Percentiles rank a stretch among this genome's conserved stretches.
Conservation (phyloP, 2,113 vertebrate species). For the Festucalex cinctus region DNA sequence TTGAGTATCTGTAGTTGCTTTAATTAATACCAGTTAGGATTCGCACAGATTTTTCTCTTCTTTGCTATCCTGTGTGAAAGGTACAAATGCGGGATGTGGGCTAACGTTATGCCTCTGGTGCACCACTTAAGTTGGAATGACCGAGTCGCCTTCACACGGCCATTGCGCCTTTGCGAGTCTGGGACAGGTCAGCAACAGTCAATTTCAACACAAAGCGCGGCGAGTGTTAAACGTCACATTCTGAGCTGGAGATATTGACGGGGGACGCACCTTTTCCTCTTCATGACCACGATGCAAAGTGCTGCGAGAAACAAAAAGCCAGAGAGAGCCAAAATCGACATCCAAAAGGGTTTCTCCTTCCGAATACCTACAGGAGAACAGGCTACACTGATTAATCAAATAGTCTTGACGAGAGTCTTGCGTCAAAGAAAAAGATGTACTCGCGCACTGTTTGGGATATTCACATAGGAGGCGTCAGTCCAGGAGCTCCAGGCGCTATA, state of each 20-base stretch:
- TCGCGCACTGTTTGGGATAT: slow-evolving; percentile 62
- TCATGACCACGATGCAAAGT: slow-evolving; percentile 74
- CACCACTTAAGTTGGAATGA: too few relatives aligned
- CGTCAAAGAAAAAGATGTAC: background rate
- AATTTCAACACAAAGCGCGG: too few relatives aligned
- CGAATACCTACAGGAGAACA: slow-evolving; percentile 58
- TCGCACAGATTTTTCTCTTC: too few relatives aligned
- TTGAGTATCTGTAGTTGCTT: too few relatives aligned
- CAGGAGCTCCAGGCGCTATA: slow-evolving; percentile 74
- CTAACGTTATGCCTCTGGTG: too few relatives aligned
- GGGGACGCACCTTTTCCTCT: slow-evolving; percentile 78
- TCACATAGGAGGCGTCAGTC: slow-evolving; percentile 44
- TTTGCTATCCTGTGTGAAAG: too few relatives aligned
- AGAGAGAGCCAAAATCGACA: slow-evolving; percentile 71
- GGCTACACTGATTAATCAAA: background rate
- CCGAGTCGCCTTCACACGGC: too few relatives aligned
- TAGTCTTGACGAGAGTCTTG: background rate
- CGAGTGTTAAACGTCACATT: too few relatives aligned
- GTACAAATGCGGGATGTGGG: background rate
- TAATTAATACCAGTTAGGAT: too few relatives aligned
- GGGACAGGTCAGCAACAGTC: too few relatives aligned
- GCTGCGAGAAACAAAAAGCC: slow-evolving; percentile 70
- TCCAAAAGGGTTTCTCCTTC: slow-evolving; percentile 72
- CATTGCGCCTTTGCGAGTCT: too few relatives aligned
- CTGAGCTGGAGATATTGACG: too few relatives aligned